Evolutionary conservation across 2,888 invertebrate species (phyloP).

Genomic region (Clitarchus hookeri): DNA sequence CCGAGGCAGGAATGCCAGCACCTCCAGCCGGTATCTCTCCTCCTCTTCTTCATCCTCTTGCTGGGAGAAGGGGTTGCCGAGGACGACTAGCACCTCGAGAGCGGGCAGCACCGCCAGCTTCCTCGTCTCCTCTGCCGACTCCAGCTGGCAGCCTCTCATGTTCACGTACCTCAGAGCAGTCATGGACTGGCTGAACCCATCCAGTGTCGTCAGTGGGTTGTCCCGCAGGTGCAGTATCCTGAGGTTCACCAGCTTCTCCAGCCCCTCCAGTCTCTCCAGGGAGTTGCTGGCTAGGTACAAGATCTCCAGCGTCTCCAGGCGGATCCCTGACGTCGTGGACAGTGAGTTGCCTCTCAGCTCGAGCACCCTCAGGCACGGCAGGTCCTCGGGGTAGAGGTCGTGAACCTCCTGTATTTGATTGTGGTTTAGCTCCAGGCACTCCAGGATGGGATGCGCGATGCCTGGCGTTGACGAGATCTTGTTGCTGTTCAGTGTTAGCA

Average conservation of each 20-base stretch:
- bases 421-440: constrained; percentile 61
- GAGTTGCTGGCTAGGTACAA: constrained; percentile 78
- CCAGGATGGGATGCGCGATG: constrained; percentile 61
- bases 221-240: constrained; percentile 70
- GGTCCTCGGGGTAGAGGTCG: constrained; percentile 44
- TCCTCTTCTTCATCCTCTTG: constrained; percentile 47
- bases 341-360: constrained; percentile 61
- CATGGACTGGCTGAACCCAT: constrained; percentile 58
- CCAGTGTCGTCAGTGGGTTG: constrained; percentile 63
- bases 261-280: constrained; percentile 63
- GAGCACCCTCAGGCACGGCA: constrained; percentile 58
- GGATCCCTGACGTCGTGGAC: constrained; percentile 55
- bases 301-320: constrained; percentile 65
- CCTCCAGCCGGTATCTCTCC: constrained; percentile 52
- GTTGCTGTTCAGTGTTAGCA: constrained; percentile 62
- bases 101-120: constrained; percentile 58
- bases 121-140: constrained; percentile 59
- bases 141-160: constrained; percentile 61
- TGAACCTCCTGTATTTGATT: constrained; percentile 53
- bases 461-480: constrained; percentile 58
- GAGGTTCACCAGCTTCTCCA: constrained; percentile 61
- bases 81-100: constrained; percentile 59
- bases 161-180: constrained; percentile 61
- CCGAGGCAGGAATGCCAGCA: constrained; percentile 59
- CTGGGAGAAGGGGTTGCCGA: constrained; percentile 60